Percentiles rank a stretch among this genome's conserved stretches.
These are phyloP conservation scores for Metaphire vulgaris DNA, from an alignment of 1,140 invertebrate species.

Conservation along the genomic window DNA sequence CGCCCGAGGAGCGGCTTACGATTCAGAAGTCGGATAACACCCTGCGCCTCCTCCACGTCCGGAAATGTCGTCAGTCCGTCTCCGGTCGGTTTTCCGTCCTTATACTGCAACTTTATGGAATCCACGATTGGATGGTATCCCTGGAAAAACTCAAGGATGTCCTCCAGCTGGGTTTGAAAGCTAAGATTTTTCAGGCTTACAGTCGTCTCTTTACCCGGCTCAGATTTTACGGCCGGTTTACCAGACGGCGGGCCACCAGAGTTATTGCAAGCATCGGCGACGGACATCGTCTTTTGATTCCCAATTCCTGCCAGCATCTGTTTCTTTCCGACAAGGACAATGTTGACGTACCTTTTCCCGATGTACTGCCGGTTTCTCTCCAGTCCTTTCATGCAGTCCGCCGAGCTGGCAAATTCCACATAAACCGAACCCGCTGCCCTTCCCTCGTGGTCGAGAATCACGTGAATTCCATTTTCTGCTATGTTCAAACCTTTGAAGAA, in stretches of 20 bases:
- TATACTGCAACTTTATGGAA: conserved; percentile 43
- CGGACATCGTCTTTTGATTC: conserved; percentile 26
- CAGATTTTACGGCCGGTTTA: conserved; percentile 33
- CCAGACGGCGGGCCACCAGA: conserved; percentile 6
- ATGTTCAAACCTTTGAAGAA: conserved; percentile 71
- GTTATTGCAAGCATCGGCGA: conserved; percentile 32
- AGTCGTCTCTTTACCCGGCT: conserved; percentile 59
- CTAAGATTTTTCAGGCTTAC: conserved; percentile 77
- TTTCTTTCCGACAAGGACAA: conserved; percentile 61
- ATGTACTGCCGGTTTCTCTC: conserved; percentile 53
- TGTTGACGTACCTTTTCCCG: conserved; percentile 54
- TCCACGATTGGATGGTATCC: conserved; percentile 43
- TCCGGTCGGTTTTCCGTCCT: conserved; percentile 63
- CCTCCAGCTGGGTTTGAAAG: conserved; percentile 72
- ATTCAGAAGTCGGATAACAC: conserved; percentile 55
- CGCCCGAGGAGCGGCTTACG: conserved; percentile 9
- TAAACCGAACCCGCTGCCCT: conserved; percentile 73
- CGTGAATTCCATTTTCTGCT: conserved; percentile 68
- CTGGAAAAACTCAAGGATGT: conserved; percentile 77
- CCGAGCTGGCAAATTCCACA: conserved; percentile 67
- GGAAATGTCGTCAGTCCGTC: conserved; percentile 79
- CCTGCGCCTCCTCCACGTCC: conserved; percentile 65
- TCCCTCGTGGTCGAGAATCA: conserved; percentile 63
- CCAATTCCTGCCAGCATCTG: conserved; percentile 47
- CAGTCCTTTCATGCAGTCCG: conserved; percentile 65